Percentiles rank a stretch among this genome's conserved stretches.
phyloP scores from a whole-genome alignment of 2,113 vertebrate species.

The Salvelinus alpinus region DNA sequence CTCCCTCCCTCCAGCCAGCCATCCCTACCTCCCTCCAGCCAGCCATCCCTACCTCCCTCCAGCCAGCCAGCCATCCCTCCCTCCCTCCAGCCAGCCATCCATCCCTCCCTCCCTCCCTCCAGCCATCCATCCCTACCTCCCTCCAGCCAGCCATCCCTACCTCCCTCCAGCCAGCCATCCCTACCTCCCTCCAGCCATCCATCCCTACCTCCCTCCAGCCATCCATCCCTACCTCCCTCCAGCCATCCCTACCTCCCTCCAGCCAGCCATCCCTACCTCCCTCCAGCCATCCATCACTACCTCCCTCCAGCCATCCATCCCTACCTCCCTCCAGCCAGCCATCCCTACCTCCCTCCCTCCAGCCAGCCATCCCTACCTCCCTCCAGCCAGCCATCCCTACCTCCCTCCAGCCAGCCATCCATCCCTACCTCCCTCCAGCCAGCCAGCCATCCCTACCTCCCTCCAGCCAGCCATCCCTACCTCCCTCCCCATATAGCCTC shows the following conservation, averaged over 20 bases:
- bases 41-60: slow-evolving; percentile 30
- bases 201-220: slow-evolving; percentile 14
- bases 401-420: slow-evolving; percentile 19
- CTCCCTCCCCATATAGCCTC: slow-evolving; percentile 22
- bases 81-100: background rate
- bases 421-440: slow-evolving; percentile 29
- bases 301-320: background rate
- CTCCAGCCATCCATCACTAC: background rate
- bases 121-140: slow-evolving; percentile 12
- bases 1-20: no score
- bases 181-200: slow-evolving; percentile 21
- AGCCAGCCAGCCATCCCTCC: no score
- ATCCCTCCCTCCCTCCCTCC: no score
- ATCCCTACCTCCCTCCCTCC: no score
- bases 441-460: no score
- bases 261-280: no score
- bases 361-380: no score
- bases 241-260: background rate
- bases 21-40: background rate
- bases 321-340: no score
- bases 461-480: slow-evolving; percentile 20
- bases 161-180: slow-evolving; percentile 16
- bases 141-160: background rate
- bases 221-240: background rate
- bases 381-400: slow-evolving; percentile 10